phyloP scores from a whole-genome alignment of 2,113 vertebrate genomes.

The Okapia johnstoni region DNA sequence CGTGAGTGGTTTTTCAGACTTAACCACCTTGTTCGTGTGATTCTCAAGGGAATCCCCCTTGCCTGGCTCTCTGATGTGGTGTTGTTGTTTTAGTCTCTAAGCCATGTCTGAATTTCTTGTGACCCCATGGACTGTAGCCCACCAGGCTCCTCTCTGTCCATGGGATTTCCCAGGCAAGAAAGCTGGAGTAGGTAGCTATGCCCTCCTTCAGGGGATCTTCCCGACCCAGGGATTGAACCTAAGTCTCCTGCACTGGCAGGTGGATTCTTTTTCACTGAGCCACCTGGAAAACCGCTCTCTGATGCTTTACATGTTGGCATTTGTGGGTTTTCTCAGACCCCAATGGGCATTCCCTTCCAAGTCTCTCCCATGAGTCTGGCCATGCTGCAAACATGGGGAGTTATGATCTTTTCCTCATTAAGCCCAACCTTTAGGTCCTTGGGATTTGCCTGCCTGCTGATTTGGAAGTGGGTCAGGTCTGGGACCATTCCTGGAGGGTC shows the following conservation, averaged over 20 bases:
- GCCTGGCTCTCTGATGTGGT: neutral
- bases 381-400: neutral
- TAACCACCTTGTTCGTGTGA: accelerated
- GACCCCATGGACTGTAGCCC: neutral
- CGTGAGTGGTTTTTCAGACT: neutral
- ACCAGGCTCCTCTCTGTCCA: neutral
- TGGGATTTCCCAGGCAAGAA: neutral
- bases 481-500: too few species aligned
- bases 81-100: neutral
- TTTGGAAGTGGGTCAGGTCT: too few species aligned
- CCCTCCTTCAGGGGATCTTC: neutral
- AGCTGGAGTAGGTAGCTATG: neutral
- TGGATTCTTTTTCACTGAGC: neutral
- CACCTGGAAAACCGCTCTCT: neutral
- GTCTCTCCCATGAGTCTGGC: accelerated
- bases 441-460: neutral
- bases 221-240: neutral
- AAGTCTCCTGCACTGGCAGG: neutral
- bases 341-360: accelerated
- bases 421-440: neutral
- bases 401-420: accelerated
- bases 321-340: neutral
- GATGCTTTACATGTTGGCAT: accelerated
- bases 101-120: neutral
- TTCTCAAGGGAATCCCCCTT: neutral